Evolutionary conservation across 2,888 invertebrate genomes (phyloP), one percentile per base, ranked within the genome.

Genomic region (Acanthosoma haemorrhoidale): DNA sequence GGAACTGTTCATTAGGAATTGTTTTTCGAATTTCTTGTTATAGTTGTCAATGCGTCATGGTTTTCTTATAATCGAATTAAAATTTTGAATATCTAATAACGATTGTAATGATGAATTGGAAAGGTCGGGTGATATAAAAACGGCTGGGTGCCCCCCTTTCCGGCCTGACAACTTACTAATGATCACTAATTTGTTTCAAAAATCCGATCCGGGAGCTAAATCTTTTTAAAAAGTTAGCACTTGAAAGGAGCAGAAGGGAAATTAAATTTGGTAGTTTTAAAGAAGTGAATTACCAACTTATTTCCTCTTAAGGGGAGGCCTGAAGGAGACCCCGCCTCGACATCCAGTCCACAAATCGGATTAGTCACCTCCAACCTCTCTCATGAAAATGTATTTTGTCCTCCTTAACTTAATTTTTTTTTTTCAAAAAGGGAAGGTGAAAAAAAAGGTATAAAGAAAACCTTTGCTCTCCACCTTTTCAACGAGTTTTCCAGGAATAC

Each of bases 241-340:
- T 25, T 25, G 2, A 25, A 3, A n/a, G 21, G 3, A 51, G 16
- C 4, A n/a, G 51, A n/a, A n/a, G n/a, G 4, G 51, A n/a, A 51
- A 51, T 51, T 51, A 51, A 51, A 51, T 51, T 51, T n/a, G 51
- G 51, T 51, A 51, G 51, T 51, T 51, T 51, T 51, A 51, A 51
- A 51, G 29, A 51, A 51, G 51, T 51, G 51, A 51, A 51, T 51
- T 51, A 51, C n/a, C 51, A 51, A 51, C 51, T 51, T 51, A 51
- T 51, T 51, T 51, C 25, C 51, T 25, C 51, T 51, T 25, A 25
- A 25, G 25, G n/a, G 21, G 51, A 2, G 25, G 21, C 3, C 0
- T 1, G 13, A 21, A 21, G 43, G 21, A 21, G 21, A 18, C 25
- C 13, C 21, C 25, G 51, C n/a, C 21, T 25, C 25, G 51, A n/a